Percentiles rank a stretch among this genome's conserved stretches.
These are phyloP conservation scores for Thamnophis elegans DNA, from an alignment of 2,797 vertebrate genomes.

Conservation along the genomic window DNA sequence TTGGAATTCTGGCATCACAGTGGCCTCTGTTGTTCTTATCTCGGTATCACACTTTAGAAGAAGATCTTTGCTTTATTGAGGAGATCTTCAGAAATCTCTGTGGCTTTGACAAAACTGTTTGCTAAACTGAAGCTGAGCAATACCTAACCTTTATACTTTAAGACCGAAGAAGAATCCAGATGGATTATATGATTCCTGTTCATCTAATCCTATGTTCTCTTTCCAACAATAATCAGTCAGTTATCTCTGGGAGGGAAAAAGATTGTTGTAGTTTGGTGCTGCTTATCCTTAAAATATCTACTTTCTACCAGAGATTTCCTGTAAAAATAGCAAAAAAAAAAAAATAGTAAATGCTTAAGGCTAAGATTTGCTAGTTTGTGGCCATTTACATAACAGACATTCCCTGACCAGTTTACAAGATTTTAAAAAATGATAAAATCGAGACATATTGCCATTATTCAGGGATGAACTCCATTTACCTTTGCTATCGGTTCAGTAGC, in stretches of 20 bases:
- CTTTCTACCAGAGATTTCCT: background rate
- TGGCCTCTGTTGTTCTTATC: slow-evolving; percentile 72
- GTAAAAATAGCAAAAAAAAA: background rate
- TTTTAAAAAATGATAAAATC: background rate
- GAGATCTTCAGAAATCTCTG: background rate
- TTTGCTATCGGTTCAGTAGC: too few species aligned
- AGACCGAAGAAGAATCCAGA: background rate
- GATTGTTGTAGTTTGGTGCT: background rate
- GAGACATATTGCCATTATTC: background rate
- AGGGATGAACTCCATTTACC: too few species aligned
- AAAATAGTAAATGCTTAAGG: background rate
- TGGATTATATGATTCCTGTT: background rate
- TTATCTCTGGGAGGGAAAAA: background rate
- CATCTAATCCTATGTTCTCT: background rate
- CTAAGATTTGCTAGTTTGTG: background rate
- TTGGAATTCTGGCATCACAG: slow-evolving; percentile 65
- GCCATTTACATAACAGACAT: background rate
- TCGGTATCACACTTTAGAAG: slow-evolving; percentile 64
- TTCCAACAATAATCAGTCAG: background rate
- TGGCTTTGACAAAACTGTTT: slow-evolving; percentile 2
- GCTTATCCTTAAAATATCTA: background rate
- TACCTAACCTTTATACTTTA: background rate
- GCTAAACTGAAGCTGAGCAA: background rate
- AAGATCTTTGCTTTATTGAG: slow-evolving; percentile 16
- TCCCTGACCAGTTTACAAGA: background rate